Conservation (phyloP, 2,888 invertebrate species). For the Platycheirus rosarum region DNA sequence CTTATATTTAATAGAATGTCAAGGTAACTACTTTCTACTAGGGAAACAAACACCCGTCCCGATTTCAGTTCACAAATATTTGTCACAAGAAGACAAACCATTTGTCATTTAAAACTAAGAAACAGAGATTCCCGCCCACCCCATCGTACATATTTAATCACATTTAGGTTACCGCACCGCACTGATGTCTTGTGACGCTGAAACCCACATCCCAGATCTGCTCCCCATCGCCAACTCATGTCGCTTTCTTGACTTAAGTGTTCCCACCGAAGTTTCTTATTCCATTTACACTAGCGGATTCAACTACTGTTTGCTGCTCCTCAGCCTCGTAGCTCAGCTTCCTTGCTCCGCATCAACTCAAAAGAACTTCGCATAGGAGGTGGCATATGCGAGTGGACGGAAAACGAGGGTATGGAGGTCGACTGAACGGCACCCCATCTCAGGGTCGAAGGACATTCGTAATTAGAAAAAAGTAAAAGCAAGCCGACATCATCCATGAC, state of each 20-base stretch:
- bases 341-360: constrained; percentile 6
- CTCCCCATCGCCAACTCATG: constrained; percentile 9
- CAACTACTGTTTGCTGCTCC: constrained; percentile 32
- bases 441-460: constrained; percentile 62
- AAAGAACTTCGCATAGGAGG: constrained; percentile 9
- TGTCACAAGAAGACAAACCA: constrained; percentile 52
- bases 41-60: constrained; percentile 44
- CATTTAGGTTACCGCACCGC: constrained; percentile 16
- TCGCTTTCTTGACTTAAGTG: constrained; percentile 58
- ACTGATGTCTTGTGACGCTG: constrained; percentile 2
- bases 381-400: background rate
- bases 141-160: constrained; percentile 28
- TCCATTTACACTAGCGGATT: constrained; percentile 41
- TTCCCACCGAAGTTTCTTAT: constrained; percentile 54
- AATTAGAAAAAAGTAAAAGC: constrained; percentile 68
- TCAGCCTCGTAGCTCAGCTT: background rate
- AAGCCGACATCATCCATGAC: constrained; percentile 72
- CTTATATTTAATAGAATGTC: background rate
- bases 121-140: background rate
- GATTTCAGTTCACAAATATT: constrained; percentile 66
- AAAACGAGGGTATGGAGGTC: background rate
- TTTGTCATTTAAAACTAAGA: constrained; percentile 52
- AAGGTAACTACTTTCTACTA: constrained; percentile 4
- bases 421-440: no score
- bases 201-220: background rate